Evolutionary conservation across 2,888 invertebrate genomes (phyloP), one percentile per base, ranked within the genome.

Genomic region (Gari tellinella): DNA sequence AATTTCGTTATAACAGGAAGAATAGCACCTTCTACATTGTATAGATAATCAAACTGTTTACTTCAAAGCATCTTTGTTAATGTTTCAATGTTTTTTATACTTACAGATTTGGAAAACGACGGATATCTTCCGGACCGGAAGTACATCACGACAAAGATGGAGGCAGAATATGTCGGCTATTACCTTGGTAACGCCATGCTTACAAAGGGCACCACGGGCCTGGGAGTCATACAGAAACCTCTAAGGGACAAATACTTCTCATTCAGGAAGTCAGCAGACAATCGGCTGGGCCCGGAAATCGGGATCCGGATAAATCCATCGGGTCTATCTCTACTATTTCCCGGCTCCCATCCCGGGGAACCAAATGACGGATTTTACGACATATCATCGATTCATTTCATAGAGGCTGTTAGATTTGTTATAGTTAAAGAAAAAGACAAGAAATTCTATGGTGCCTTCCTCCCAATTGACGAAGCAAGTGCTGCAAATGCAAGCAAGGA

Each of bases 221-320:
- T 99, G 55, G 97, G 99, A 90, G 98, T 97, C 66, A 97, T 99
- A 82, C 99, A 99, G 93, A 98, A 99, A 92, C 99, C 99, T 1
- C 93, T 99, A 86, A 95, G 97, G 85, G 99, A 98, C 89, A 93
- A 99, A 68, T 99, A 99, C 92, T 98, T 99, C 69, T 97, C 97
- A 82, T 97, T 97, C 93, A 97, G 97, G 26, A 88, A 88, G 56
- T 81, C 87, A 7, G 82, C 86, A 1, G 82, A 80, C 14, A 82
- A 81, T 56, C 75, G 72, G 52, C 64, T 73, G 5, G 80, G 79
- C 49, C 69, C 79, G 12, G 85, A 87, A 62, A 84, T 88, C 14
- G 80, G 81, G 45, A 74, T 72, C 96, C 97, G 72, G 94, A 96
- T 75, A 95, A 96, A 10, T 95, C 96, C 81, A 94, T 96, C 90